Conservation (phyloP, 2,888 invertebrate species). For the Nymphalis c-album region DNA sequence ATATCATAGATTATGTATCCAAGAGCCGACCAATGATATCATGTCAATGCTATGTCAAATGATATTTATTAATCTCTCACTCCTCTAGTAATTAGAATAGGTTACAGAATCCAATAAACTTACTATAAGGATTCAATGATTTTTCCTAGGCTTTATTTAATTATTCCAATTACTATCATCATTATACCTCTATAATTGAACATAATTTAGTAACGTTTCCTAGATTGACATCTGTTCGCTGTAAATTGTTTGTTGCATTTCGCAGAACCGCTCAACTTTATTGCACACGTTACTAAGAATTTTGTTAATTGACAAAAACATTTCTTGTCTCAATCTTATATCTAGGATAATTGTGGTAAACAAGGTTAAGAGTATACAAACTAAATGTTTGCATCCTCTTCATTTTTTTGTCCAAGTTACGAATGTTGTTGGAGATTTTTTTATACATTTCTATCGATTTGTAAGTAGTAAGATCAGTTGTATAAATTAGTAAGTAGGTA, state of each 20-base stretch:
- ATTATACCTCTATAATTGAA: conserved; percentile 14
- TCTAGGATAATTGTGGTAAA: conserved; percentile 7
- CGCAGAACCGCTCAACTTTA: conserved; percentile 27
- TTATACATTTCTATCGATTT: no score
- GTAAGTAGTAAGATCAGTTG: no score
- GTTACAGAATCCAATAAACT: neutral
- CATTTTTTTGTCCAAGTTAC: neutral
- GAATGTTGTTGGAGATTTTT: no score
- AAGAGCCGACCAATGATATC: no score
- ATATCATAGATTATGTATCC: no score
- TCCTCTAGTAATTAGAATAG: neutral
- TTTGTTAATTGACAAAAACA: conserved; percentile 31
- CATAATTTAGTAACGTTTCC: conserved; percentile 30
- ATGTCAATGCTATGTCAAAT: no score
- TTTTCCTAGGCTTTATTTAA: conserved; percentile 3
- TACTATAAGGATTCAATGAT: neutral
- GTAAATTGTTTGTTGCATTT: conserved; percentile 25
- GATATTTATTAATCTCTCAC: no score
- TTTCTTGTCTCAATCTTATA: conserved; percentile 25
- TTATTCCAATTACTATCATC: conserved; percentile 6
- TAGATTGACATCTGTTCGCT: conserved; percentile 33
- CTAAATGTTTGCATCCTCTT: neutral
- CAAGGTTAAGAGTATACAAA: neutral
- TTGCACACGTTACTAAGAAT: conserved; percentile 23
- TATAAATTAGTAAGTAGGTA: no score